Evolutionary conservation across 2,888 invertebrate species (phyloP).

Genomic region (Liodrosophila aerea): DNA sequence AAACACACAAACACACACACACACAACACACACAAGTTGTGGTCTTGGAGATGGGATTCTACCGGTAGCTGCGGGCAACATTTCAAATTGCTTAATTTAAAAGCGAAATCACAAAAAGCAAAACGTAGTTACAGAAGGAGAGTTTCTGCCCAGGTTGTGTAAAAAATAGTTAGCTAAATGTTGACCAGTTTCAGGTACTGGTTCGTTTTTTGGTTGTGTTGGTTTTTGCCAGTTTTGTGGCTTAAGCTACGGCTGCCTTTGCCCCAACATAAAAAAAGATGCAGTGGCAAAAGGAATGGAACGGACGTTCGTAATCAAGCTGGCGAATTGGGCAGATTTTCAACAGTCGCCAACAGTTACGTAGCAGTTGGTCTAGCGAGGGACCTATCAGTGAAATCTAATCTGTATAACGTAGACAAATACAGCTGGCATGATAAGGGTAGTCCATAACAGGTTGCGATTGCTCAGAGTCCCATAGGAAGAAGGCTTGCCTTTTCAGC

Average conservation of each 20-base stretch:
- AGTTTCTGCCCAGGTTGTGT: slow-evolving; percentile 22
- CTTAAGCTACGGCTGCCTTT: slow-evolving; percentile 2
- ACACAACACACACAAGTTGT: no score
- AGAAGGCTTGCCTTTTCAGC: not conserved
- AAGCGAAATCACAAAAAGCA: slow-evolving; percentile 58
- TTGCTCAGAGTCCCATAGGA: not conserved
- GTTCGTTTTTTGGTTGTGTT: slow-evolving; percentile 14
- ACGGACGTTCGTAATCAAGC: slow-evolving; percentile 50
- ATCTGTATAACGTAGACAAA: slow-evolving; percentile 14
- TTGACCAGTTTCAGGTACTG: slow-evolving; percentile 52
- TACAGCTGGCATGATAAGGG: not conserved
- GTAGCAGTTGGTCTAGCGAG: slow-evolving; percentile 13
- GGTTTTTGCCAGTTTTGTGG: slow-evolving; percentile 20
- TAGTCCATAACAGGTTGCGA: slow-evolving; percentile 8
- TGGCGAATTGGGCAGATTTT: slow-evolving; percentile 55
- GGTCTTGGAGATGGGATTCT: not conserved
- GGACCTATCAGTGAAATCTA: slow-evolving; percentile 7
- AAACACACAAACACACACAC: slow-evolving; percentile 32
- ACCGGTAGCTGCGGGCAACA: slow-evolving; percentile 44
- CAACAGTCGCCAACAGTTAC: slow-evolving; percentile 35
- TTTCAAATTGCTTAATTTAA: slow-evolving; percentile 77
- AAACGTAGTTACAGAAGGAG: slow-evolving; percentile 23
- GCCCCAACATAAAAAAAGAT: slow-evolving; percentile 16
- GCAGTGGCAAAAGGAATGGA: not conserved
- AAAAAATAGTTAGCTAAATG: slow-evolving; percentile 65